Percentiles rank a stretch among this genome's conserved stretches.
Conservation (phyloP, 2,888 invertebrate genomes). For the Amiota communis region DNA sequence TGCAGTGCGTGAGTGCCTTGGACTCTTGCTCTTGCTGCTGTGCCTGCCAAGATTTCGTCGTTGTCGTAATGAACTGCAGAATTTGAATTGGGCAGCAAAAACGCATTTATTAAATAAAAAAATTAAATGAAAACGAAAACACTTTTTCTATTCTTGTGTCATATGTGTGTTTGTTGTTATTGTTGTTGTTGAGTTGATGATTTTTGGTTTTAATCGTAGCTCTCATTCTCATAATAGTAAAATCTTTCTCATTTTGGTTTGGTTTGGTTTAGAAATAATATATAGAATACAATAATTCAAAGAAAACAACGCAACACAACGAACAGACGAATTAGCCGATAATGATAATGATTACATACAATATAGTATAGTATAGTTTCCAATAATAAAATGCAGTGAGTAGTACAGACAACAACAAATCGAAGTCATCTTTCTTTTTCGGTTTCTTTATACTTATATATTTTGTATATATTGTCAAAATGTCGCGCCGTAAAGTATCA, state of each 20-base stretch:
- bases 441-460: no score
- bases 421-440: no score
- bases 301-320: background rate
- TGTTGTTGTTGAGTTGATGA: no score
- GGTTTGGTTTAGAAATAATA: background rate
- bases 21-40: constrained; percentile 62
- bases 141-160: constrained; percentile 8
- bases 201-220: no score
- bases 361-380: background rate
- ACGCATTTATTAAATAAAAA: constrained; percentile 52
- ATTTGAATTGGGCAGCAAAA: constrained; percentile 57
- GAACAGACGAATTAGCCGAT: background rate
- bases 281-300: background rate
- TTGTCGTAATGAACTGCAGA: constrained; percentile 71
- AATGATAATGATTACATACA: background rate
- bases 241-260: background rate
- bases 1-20: constrained; percentile 43
- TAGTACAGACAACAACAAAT: background rate
- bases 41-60: constrained; percentile 64
- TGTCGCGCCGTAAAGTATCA: no score
- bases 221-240: no score
- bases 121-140: constrained; percentile 11
- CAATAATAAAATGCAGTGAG: constrained; percentile 4
- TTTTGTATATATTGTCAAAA: no score
- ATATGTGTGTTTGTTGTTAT: constrained; percentile 11